Evolutionary conservation across 2,888 invertebrate species (phyloP), one percentile per base, ranked within the genome.

Genomic region (Yponomeuta plumbellus): DNA sequence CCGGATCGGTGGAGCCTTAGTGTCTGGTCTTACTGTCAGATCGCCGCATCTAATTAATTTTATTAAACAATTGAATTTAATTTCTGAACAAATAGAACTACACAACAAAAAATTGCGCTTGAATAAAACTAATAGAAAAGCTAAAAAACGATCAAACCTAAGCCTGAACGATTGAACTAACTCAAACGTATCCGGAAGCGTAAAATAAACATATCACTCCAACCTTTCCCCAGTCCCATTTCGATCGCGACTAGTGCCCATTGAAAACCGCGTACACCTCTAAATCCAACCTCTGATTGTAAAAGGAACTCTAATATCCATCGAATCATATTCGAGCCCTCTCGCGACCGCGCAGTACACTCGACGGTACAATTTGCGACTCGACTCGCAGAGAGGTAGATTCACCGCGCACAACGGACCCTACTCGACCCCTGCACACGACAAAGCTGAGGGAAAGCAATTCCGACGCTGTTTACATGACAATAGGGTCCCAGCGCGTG

Each of bases 391-490:
- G 44, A 17, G 17, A 52, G 44, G 44, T 52, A 52, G 44, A 52
- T 2, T 52, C 44, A 0, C 17, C 13, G 44, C 44, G 17, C 17
- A 62, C 26, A 62, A 34, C 39, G 23, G 62, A 62, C 34, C 17
- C 39, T 11, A 26, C 26, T 23, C 62, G 34, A 23, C 21, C 34
- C 34, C 20, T 39, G 11, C 57, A 65, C 26, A n/a, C 65, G 21
- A 65, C 56, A 65, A 65, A 65, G 65, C 26, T 4, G 3, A 59
- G 39, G 13, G 59, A 57, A 68, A 64, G 74, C 76, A 73, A 76
- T 75, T 73, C 73, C 70, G 69, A 6, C 69, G 72, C 71, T 76
- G 64, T 76, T 76, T 75, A 70, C 76, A 76, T 76, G 71, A 76
- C 76, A 76, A 76, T 76, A 68, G 76, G 69, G 64, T 22, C 17